Conservation (phyloP, 2,113 vertebrate genomes). For the Stomatorhinus ivindoensis region DNA sequence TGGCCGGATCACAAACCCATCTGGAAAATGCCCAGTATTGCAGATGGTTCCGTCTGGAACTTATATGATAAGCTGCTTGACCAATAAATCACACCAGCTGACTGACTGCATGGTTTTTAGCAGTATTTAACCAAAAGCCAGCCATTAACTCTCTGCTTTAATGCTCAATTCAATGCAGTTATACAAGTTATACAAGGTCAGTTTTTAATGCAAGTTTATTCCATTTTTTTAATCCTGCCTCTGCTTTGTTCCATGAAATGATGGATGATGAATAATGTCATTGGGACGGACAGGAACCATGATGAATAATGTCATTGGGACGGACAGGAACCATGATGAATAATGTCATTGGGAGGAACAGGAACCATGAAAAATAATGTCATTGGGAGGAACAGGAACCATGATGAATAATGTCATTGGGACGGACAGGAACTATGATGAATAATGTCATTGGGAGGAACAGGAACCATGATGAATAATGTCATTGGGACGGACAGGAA, state of each 20-base stretch:
- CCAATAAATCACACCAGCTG: background rate
- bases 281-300: too few relatives aligned
- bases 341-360: too few relatives aligned
- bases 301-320: too few relatives aligned
- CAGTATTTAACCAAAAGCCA: background rate
- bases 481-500: too few relatives aligned
- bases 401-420: too few relatives aligned
- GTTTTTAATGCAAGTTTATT: background rate
- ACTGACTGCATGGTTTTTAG: background rate
- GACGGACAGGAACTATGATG: too few relatives aligned
- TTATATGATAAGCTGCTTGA: background rate
- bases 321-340: too few relatives aligned
- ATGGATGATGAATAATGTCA: too few relatives aligned
- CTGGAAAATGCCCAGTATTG: background rate
- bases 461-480: too few relatives aligned
- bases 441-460: too few relatives aligned
- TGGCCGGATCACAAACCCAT: background rate
- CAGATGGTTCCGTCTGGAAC: background rate
- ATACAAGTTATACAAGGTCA: background rate
- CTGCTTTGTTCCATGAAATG: background rate
- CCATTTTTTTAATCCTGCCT: background rate
- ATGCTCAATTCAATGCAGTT: background rate
- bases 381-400: too few relatives aligned
- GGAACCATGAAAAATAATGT: too few relatives aligned
- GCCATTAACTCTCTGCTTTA: background rate